Percentiles rank a stretch among this genome's conserved stretches.
Evolutionary conservation across 1,140 invertebrate species (phyloP).

Genomic region (Anoplolepis gracilipes): DNA sequence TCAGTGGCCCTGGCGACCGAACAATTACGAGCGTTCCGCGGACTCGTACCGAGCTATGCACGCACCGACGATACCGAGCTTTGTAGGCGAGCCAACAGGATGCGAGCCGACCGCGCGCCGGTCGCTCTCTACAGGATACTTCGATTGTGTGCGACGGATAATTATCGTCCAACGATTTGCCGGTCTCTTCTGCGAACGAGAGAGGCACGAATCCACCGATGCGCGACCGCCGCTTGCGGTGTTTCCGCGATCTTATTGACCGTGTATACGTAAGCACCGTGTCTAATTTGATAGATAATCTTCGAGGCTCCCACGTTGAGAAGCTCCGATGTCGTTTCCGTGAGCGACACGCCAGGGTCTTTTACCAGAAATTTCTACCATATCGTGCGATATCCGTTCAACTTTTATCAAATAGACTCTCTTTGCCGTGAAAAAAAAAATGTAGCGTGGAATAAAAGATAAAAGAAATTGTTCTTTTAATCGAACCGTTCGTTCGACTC

Average conservation of each 20-base stretch:
- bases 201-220: conserved; percentile 78
- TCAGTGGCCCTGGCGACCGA: conserved; percentile 84
- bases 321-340: conserved; percentile 33
- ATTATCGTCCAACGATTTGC: conserved; percentile 78
- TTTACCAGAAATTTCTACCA: conserved; percentile 25
- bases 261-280: conserved; percentile 11
- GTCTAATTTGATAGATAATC: conserved; percentile 60
- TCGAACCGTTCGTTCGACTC: conserved; percentile 24
- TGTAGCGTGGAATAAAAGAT: neutral
- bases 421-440: neutral
- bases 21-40: conserved; percentile 82
- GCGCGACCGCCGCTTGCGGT: conserved; percentile 68
- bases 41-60: conserved; percentile 51
- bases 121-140: conserved; percentile 72
- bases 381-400: neutral
- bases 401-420: neutral
- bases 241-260: conserved; percentile 60
- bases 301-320: conserved; percentile 29
- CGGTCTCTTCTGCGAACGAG: conserved; percentile 68
- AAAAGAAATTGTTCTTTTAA: neutral
- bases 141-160: conserved; percentile 79
- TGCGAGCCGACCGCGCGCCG: conserved; percentile 55
- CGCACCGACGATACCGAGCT: conserved; percentile 52
- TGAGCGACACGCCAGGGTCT: conserved; percentile 10
- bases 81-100: conserved; percentile 64